These are phyloP conservation scores for Emydocephalus ijimae DNA, from an alignment of 2,113 vertebrate genomes.

Conservation along the genomic window DNA sequence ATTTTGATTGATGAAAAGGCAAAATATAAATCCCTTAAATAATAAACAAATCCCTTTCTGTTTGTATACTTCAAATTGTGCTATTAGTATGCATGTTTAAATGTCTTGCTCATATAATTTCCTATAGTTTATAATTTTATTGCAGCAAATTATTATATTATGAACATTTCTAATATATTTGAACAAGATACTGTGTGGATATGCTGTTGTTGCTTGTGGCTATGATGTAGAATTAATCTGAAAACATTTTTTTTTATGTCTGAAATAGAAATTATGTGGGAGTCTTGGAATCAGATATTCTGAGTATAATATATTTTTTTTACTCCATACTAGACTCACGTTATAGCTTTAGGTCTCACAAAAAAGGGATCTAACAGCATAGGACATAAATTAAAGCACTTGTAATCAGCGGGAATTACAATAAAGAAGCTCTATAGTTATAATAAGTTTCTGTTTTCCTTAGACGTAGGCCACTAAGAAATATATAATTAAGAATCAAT, in stretches of 20 bases:
- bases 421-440: background rate
- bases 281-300: background rate
- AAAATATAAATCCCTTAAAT: background rate
- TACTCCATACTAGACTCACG: background rate
- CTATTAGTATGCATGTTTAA: background rate
- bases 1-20: background rate
- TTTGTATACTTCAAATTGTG: background rate
- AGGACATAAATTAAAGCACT: background rate
- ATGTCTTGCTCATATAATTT: background rate
- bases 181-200: background rate
- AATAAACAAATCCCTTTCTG: background rate
- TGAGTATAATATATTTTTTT: background rate
- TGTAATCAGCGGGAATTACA: background rate
- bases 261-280: background rate
- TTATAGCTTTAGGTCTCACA: background rate
- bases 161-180: background rate
- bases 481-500: background rate
- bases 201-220: background rate
- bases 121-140: background rate
- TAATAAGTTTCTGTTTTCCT: background rate
- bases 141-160: background rate
- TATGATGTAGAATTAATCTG: background rate
- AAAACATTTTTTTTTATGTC: background rate
- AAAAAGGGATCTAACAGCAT: background rate
- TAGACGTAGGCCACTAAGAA: background rate